phyloP scores from a whole-genome alignment of 2,888 invertebrate genomes.

The Galerucella pusilla region DNA sequence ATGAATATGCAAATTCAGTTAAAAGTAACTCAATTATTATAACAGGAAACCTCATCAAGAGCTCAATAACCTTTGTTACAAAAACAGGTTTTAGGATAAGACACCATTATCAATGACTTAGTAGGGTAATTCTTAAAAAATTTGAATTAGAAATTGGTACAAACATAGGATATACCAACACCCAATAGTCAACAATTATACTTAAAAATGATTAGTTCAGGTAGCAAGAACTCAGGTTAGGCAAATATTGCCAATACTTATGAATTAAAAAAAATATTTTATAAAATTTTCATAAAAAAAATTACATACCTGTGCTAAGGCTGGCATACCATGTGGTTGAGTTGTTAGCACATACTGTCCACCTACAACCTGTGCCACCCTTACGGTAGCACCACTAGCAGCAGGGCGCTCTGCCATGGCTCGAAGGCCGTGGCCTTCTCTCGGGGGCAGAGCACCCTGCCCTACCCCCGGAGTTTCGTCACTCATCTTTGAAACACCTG shows the following conservation, averaged over 20 bases:
- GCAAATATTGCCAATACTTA: neutral
- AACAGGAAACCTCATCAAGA: neutral
- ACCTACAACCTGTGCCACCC: slow-evolving; percentile 63
- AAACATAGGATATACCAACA: too few relatives aligned
- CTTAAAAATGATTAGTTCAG: neutral
- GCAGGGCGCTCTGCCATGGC: slow-evolving; percentile 59
- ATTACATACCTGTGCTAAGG: slow-evolving; percentile 66
- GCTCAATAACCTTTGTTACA: neutral
- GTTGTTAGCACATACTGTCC: slow-evolving; percentile 63
- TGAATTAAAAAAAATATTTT: neutral
- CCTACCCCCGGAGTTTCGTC: slow-evolving; percentile 66
- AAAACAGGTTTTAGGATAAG: neutral
- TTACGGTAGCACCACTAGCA: slow-evolving; percentile 53
- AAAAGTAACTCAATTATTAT: neutral
- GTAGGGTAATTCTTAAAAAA: too few relatives aligned
- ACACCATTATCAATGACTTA: neutral
- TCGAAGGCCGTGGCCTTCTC: slow-evolving; percentile 61
- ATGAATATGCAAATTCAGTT: neutral
- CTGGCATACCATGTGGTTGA: slow-evolving; percentile 64
- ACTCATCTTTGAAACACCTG: slow-evolving; percentile 63
- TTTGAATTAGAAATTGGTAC: too few relatives aligned
- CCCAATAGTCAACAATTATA: neutral
- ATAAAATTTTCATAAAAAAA: neutral
- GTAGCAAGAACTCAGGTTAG: neutral
- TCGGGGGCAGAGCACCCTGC: slow-evolving; percentile 65